These are phyloP conservation scores for Heteropelma amictum DNA, from an alignment of 2,888 invertebrate genomes.

Conservation along the genomic window DNA sequence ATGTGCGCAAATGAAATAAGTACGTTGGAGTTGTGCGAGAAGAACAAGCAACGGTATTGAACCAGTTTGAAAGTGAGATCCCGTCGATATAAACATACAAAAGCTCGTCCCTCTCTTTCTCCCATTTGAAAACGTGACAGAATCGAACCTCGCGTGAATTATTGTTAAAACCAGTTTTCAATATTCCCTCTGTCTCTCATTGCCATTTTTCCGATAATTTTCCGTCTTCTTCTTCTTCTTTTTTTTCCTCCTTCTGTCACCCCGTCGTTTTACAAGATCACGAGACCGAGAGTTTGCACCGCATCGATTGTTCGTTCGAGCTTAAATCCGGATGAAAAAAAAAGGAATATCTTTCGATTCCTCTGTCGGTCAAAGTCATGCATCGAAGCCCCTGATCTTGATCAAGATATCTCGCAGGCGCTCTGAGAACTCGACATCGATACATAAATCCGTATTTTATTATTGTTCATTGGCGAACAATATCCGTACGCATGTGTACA, in stretches of 20 bases:
- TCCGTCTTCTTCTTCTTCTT: not conserved
- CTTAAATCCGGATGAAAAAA: too few species aligned
- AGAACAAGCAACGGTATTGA: constrained; percentile 33
- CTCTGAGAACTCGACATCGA: too few species aligned
- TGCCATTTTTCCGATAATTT: not conserved
- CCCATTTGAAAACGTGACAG: not conserved
- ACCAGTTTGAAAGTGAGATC: constrained; percentile 24
- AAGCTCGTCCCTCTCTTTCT: not conserved
- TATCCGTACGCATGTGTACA: too few species aligned
- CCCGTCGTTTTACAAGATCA: not conserved
- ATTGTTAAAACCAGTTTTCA: constrained; percentile 32
- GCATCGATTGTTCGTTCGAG: not conserved
- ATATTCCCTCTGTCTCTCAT: not conserved
- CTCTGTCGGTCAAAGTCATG: constrained; percentile 28
- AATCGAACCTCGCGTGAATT: constrained; percentile 27
- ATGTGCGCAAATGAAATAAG: not conserved
- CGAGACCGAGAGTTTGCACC: not conserved
- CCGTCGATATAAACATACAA: constrained; percentile 2
- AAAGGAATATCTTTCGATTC: too few species aligned
- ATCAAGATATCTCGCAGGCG: too few species aligned
- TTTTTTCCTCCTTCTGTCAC: not conserved
- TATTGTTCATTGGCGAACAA: too few species aligned
- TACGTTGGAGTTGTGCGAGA: constrained; percentile 4
- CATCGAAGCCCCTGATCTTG: constrained; percentile 28
- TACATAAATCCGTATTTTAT: too few species aligned